Evolutionary conservation across 1,140 invertebrate species (phyloP).

Genomic region (Aphelinus certus): DNA sequence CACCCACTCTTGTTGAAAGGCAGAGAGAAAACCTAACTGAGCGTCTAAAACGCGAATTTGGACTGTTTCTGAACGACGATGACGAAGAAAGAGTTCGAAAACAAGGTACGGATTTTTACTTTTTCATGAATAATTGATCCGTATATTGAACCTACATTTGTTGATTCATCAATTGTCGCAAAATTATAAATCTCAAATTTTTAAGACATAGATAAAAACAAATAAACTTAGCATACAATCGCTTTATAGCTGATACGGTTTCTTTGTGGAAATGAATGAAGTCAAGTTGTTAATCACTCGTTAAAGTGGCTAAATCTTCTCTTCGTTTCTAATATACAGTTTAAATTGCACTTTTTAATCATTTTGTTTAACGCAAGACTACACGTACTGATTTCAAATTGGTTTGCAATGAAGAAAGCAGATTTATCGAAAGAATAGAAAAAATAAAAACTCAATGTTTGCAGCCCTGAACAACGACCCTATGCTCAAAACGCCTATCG

Average conservation of each 20-base stretch:
- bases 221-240: too few relatives aligned
- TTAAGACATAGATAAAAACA: too few relatives aligned
- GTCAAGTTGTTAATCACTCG: not conserved
- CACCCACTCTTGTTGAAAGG: slow-evolving; percentile 76
- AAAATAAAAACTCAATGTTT: slow-evolving; percentile 35
- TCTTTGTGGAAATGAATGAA: too few relatives aligned
- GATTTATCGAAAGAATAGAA: slow-evolving; percentile 12
- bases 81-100: slow-evolving; percentile 69
- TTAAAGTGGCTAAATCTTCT: not conserved
- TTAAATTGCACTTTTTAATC: not conserved
- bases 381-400: too few relatives aligned
- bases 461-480: slow-evolving; percentile 59
- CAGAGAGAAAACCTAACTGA: slow-evolving; percentile 81
- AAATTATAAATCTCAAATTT: too few relatives aligned
- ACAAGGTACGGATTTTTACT: slow-evolving; percentile 52
- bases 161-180: too few relatives aligned
- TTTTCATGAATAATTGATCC: too few relatives aligned
- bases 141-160: too few relatives aligned
- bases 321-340: not conserved
- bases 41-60: slow-evolving; percentile 78
- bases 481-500: slow-evolving; percentile 55
- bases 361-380: too few relatives aligned
- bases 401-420: too few relatives aligned
- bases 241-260: too few relatives aligned
- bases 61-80: slow-evolving; percentile 76